Evolutionary conservation across 2,888 invertebrate species (phyloP), one percentile per base, ranked within the genome.

Genomic region (Phyto melanocephala): DNA sequence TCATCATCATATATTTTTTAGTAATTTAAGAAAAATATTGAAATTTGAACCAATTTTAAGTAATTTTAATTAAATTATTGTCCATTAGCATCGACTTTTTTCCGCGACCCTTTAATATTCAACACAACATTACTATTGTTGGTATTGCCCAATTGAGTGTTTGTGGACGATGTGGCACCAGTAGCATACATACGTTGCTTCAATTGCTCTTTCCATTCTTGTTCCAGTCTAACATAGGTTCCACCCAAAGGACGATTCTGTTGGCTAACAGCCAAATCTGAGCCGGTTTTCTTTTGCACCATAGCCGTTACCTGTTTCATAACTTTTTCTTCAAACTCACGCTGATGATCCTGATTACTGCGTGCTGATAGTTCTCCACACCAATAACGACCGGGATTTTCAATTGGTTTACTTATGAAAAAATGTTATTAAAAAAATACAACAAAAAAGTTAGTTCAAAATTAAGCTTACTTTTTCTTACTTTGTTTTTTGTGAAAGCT

Each of bases 311-410:
- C 90, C 72, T 91, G 90, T 65, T 94, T 92, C 85, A 95, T 93
- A 0, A 95, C 93, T 84, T 93, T 93, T 91, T 97, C 97, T 90
- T 97, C 97, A 88, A 94, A 95, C 80, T 96, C 95, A 5, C 97
- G 92, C 90, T 97, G 97, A 87, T 96, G 95, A 90, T 97, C 97
- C 90, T 97, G 97, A 92, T 97, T 97, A 87, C 95, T 96, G 85
- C 97, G 93, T 4, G 96, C 95, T 0, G 96, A 95, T 74, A 95
- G 91, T 85, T 95, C 94, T 20, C 94, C 92, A 81, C 94, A 94
- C 97, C 97, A 97, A 86, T 94, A 93, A 24, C 94, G 93, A 5
- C 93, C 94, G 10, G 92, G 92, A 54, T 92, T 86, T 42, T 88
- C 87, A 10, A 86, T 86, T 33, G 86, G 85, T 24, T 67, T 42